A percentile compares a stretch with the other conserved stretches of the same genome.
These are phyloP conservation scores for Standfussiana lucernea DNA, from an alignment of 2,888 invertebrate genomes.

Conservation along the genomic window DNA sequence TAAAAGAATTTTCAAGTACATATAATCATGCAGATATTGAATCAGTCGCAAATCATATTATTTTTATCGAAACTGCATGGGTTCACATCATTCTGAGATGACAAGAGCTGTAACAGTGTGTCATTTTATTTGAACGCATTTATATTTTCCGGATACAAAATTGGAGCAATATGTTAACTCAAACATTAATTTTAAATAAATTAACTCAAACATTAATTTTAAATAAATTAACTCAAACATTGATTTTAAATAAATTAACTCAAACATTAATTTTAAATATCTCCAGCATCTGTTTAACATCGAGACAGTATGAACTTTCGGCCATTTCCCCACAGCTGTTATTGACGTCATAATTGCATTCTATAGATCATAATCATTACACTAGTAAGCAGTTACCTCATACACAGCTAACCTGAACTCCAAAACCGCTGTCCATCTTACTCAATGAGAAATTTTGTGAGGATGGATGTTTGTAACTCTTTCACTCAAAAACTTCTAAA, in stretches of 20 bases:
- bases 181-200: background rate
- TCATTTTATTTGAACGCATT: background rate
- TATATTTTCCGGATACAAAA: background rate
- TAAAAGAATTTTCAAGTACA: background rate
- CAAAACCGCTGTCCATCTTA: conserved; percentile 67
- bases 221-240: background rate
- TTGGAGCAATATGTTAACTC: background rate
- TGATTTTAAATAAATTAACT: background rate
- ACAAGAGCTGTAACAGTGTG: background rate
- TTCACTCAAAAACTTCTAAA: background rate
- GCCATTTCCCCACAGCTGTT: conserved; percentile 16
- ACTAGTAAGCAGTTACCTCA: conserved; percentile 42
- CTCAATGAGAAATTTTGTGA: background rate
- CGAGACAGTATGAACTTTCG: background rate
- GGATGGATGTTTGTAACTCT: background rate
- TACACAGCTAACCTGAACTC: conserved; percentile 43
- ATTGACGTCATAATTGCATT: conserved; percentile 15
- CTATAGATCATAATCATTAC: conserved; percentile 36
- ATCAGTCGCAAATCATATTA: background rate
- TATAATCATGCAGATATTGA: background rate
- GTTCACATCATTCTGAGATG: background rate
- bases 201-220: background rate
- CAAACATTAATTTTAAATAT: background rate
- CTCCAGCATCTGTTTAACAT: background rate
- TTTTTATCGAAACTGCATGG: background rate